These are phyloP conservation scores for Acanthurus tractus DNA, from an alignment of 2,797 vertebrate genomes.

Conservation along the genomic window DNA sequence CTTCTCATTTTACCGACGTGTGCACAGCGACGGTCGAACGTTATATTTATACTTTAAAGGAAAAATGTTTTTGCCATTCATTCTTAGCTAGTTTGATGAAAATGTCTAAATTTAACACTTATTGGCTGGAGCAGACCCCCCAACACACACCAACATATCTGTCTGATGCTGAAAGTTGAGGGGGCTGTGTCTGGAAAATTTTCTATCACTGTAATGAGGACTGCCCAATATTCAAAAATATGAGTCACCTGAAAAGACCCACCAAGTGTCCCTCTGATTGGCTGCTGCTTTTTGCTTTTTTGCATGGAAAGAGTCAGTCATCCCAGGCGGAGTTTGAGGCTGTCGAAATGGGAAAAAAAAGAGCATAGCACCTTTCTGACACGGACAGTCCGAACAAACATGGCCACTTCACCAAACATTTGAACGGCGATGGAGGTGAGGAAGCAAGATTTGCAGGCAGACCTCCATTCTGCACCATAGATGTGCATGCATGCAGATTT, in stretches of 20 bases:
- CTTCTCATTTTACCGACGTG: constrained; percentile 18
- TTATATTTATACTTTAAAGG: background rate
- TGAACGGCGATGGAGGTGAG: background rate
- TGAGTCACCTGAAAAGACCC: no score
- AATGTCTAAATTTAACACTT: background rate
- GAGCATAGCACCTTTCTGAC: background rate
- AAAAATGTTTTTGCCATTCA: background rate
- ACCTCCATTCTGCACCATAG: background rate
- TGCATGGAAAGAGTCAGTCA: no score
- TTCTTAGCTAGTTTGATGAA: background rate
- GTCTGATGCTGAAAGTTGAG: background rate
- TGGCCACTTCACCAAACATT: background rate
- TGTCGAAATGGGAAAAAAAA: no score
- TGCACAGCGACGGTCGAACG: background rate
- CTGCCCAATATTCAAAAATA: no score
- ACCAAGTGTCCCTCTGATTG: no score
- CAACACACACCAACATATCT: background rate
- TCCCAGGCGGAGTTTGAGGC: no score
- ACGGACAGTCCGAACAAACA: background rate
- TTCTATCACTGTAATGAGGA: no score
- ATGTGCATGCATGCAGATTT: background rate
- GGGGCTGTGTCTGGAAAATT: background rate
- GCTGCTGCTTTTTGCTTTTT: no score
- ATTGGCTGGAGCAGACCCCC: no score
- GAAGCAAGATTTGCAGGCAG: background rate